Base-by-base conservation (phyloP, 30 jellyfish, hydroid and myxozoan genomes). In the Aurelia aurita complex sp. Pacific region DNA sequence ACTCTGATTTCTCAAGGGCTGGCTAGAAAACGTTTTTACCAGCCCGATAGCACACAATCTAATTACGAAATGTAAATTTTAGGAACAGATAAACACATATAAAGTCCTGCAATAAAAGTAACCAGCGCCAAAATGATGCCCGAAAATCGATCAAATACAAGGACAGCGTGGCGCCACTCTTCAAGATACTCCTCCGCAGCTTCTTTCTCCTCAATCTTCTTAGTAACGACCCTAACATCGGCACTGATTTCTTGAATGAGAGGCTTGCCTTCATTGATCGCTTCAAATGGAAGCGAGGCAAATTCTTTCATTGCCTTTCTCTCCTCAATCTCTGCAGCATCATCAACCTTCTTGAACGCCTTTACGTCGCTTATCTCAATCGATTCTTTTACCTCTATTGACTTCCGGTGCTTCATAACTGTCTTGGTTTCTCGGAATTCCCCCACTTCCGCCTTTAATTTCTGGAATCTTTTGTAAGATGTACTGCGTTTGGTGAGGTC, bases 141-240 rank as follows among this genome's bases (percentile, higher is more conserved):
- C 8, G 73, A 16, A 16, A 68, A 65, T 19, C 94, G 83, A 61
- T 85, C 94, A 63, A 75, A 11, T 1, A 75, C 77, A 52, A 54
- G 19, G 17, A 85, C 77, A 4, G 94, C 94, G 14, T 17, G 54
- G 5, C 94, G 82, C 88, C 88, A 74, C 33, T 74, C 94, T 38
- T 59, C 77, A 14, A 2, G 11, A 36, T 74, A 75, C 6, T 76
- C 88, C 19, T 46, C 79, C 10, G 52, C 73, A 10, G 23, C 65
- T 40, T 81, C 77, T 10, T 68, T 53, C 64, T 69, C 70, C 35
- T 62, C 73, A 0, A 81, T 36, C 50, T 55, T 40, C 13, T 35
- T 50, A 43, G 66, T 64, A 29, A 81, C 52, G 10, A 67, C n/a
- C 4, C 69, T 63, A n/a, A 81, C 57, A 17, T 38, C 77, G 1